Evolutionary conservation across 2,113 vertebrate species (phyloP).

Genomic region (Corythoichthys haematopterus): DNA sequence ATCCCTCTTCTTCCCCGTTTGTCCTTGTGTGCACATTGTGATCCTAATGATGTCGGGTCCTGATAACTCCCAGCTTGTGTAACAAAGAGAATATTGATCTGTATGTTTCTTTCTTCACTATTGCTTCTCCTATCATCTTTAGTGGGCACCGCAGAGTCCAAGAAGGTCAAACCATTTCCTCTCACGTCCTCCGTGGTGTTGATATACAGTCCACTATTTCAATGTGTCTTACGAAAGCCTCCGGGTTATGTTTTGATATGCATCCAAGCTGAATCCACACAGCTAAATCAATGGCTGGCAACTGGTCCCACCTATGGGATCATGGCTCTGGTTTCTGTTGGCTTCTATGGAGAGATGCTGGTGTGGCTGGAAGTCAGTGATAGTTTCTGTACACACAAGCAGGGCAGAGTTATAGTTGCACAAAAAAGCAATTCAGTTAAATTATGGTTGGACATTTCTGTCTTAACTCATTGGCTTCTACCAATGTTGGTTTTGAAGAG

Average conservation of each 20-base stretch:
- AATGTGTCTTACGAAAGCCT: not conserved
- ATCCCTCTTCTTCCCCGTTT: slow-evolving; percentile 2
- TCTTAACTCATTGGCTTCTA: slow-evolving; percentile 8
- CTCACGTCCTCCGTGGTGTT: not conserved
- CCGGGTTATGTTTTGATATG: not conserved
- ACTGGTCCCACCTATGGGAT: not conserved
- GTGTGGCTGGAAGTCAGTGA: not conserved
- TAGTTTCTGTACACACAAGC: not conserved
- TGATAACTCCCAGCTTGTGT: slow-evolving; percentile 10
- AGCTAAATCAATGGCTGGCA: slow-evolving; percentile 5
- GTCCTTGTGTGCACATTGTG: slow-evolving; percentile 4
- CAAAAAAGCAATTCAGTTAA: not conserved
- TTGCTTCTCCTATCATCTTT: slow-evolving; percentile 7
- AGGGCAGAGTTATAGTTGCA: not conserved
- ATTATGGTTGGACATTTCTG: not conserved
- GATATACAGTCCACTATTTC: slow-evolving; percentile 3
- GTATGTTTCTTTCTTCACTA: not conserved
- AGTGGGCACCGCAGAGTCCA: slow-evolving; percentile 7
- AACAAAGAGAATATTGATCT: slow-evolving; percentile 6
- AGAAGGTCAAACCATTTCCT: slow-evolving; percentile 10
- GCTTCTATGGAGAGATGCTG: too few relatives aligned
- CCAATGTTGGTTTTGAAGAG: not conserved
- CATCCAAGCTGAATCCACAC: not conserved
- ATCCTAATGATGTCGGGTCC: slow-evolving; percentile 2
- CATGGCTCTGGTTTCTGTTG: not conserved